These are phyloP conservation scores for Aphis gossypii DNA, from an alignment of 1,140 invertebrate species.

Conservation along the genomic window DNA sequence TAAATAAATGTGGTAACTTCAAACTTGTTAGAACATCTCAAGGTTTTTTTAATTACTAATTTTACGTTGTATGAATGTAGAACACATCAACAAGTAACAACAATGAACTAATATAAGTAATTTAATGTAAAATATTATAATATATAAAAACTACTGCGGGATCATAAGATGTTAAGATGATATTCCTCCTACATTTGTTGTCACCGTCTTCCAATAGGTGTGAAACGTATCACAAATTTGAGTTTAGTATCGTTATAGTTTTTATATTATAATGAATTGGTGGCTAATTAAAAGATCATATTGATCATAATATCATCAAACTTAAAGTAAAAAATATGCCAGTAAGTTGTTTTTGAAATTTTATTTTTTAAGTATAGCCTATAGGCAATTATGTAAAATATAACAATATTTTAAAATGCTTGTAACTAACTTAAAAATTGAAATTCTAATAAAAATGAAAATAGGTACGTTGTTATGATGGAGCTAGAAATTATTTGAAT, in stretches of 20 bases:
- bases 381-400: background rate
- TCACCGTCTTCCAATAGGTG: background rate
- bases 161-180: background rate
- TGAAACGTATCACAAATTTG: background rate
- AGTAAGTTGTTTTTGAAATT: background rate
- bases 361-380: too few species aligned
- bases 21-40: too few species aligned
- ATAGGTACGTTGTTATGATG: background rate
- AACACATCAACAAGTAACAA: background rate
- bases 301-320: background rate
- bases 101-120: background rate
- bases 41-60: background rate
- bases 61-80: background rate
- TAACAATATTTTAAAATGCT: background rate
- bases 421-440: background rate
- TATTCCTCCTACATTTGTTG: background rate
- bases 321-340: background rate
- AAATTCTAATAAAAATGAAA: background rate
- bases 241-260: background rate
- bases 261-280: background rate
- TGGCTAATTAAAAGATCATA: background rate
- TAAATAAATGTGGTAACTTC: too few species aligned
- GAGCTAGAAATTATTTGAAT: background rate
- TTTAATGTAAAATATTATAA: background rate
- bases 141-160: background rate